A percentile compares a stretch with the other conserved stretches of the same genome.
These are phyloP conservation scores for Archaeoteleia sp. DNA, from an alignment of 2,888 invertebrate genomes.

Conservation along the genomic window DNA sequence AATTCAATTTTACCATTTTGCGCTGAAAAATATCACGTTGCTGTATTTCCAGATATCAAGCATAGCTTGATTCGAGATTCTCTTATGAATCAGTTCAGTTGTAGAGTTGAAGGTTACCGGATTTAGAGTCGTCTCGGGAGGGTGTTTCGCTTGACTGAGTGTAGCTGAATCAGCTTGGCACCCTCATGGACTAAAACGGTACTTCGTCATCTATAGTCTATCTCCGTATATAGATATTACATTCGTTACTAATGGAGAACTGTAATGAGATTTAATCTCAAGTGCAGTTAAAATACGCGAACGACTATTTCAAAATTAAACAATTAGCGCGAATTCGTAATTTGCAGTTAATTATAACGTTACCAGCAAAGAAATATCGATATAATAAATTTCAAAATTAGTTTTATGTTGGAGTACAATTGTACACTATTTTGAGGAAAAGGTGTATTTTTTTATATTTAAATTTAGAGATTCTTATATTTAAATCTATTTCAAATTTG, in stretches of 20 bases:
- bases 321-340: conserved; percentile 24
- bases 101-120: conserved; percentile 49
- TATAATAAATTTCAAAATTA: no score
- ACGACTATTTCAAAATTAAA: conserved; percentile 29
- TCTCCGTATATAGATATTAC: conserved; percentile 40
- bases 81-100: conserved; percentile 59
- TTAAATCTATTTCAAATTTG: no score
- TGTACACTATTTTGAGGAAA: no score
- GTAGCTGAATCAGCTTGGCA: conserved; percentile 70
- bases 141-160: conserved; percentile 66
- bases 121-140: conserved; percentile 51
- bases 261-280: conserved; percentile 45
- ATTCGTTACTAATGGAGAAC: conserved; percentile 40
- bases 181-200: conserved; percentile 60
- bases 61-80: conserved; percentile 28
- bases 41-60: background rate
- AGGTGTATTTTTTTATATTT: no score
- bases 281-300: conserved; percentile 37
- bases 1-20: no score
- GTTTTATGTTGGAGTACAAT: no score
- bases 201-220: conserved; percentile 61
- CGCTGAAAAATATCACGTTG: no score
- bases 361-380: no score
- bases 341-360: conserved; percentile 7
- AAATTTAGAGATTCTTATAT: no score